Evolutionary conservation across 1,140 invertebrate species (phyloP).

Genomic region (Brachionus koreanus): DNA sequence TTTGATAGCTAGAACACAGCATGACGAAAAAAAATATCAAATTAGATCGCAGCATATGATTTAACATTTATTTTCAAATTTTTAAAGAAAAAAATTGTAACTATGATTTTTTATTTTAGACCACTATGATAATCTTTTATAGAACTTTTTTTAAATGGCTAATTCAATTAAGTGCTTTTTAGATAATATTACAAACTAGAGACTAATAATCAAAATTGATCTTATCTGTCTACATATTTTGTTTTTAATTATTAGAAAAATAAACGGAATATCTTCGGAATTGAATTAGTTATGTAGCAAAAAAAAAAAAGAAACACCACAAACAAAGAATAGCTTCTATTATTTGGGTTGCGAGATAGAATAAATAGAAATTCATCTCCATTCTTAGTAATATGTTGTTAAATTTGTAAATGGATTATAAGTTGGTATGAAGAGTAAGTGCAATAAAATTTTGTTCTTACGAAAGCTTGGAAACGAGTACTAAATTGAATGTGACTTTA

Average conservation of each 20-base stretch:
- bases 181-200: not conserved
- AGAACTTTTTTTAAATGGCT: not conserved
- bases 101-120: not conserved
- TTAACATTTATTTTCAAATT: not conserved
- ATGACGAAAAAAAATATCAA: not conserved
- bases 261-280: not conserved
- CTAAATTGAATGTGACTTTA: not conserved
- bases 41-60: not conserved
- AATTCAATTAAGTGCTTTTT: not conserved
- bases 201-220: not conserved
- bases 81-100: not conserved
- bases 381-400: not conserved
- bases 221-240: conserved; percentile 9
- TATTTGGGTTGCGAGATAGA: not conserved
- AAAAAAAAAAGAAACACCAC: not conserved
- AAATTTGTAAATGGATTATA: conserved; percentile 4
- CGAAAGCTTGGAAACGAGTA: not conserved
- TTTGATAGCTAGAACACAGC: not conserved
- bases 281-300: not conserved
- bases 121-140: not conserved
- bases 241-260: not conserved
- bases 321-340: not conserved
- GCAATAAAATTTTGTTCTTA: not conserved
- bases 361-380: not conserved
- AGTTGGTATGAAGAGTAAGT: not conserved